phyloP scores from a whole-genome alignment of 2,888 invertebrate species.

The Drosophila conformis region DNA sequence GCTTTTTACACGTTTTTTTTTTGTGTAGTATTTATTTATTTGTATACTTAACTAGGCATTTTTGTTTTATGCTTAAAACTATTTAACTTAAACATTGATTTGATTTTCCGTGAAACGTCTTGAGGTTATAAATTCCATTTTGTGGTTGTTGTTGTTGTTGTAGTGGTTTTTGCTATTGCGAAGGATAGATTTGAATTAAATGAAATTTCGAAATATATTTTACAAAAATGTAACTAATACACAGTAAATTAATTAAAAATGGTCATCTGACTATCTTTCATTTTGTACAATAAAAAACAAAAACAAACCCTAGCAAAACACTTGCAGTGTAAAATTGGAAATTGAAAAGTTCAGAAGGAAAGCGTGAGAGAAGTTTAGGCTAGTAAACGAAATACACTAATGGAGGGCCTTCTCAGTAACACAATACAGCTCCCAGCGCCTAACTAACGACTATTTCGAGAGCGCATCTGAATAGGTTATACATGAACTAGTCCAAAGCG shows the following conservation, averaged over 20 bases:
- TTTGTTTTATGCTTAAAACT: constrained; percentile 68
- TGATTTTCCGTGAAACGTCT: constrained; percentile 67
- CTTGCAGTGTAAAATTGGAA: constrained; percentile 60
- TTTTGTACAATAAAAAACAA: constrained; percentile 8
- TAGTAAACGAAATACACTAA: constrained; percentile 68
- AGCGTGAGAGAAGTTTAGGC: constrained; percentile 1
- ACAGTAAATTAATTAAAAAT: neutral
- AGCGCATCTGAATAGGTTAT: constrained; percentile 18
- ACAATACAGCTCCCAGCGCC: constrained; percentile 27
- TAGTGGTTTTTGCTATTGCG: constrained; percentile 6
- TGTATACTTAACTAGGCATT: constrained; percentile 40
- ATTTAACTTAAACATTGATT: constrained; percentile 81
- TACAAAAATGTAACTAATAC: constrained; percentile 37
- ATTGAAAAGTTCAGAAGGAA: constrained; percentile 30
- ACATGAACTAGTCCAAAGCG: constrained; percentile 2
- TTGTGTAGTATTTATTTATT: constrained; percentile 21
- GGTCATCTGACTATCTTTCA: neutral
- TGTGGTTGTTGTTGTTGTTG: constrained; percentile 21
- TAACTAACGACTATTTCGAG: constrained; percentile 37
- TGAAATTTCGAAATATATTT: constrained; percentile 25
- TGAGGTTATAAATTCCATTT: constrained; percentile 59
- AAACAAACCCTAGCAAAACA: constrained; percentile 35
- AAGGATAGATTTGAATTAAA: constrained; percentile 13
- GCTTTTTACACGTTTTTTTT: constrained; percentile 41
- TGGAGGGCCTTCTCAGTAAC: constrained; percentile 74